These are phyloP conservation scores for Ctenomys sociabilis DNA, from an alignment of 2,113 vertebrate genomes.

Conservation along the genomic window DNA sequence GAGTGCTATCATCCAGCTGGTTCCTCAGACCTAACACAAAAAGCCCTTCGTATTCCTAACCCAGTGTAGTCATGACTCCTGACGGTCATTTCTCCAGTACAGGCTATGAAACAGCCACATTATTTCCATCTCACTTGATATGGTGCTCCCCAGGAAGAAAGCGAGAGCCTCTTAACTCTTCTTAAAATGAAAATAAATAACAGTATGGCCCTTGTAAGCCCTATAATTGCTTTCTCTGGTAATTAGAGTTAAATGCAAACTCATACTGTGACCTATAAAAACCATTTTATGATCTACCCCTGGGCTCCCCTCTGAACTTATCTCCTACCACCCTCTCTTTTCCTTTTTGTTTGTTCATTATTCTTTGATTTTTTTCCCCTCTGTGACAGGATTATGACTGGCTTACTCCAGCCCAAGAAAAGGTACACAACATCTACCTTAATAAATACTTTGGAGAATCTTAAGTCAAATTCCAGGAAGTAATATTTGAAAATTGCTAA, in stretches of 20 bases:
- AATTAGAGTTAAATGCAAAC: slow-evolving; percentile 53
- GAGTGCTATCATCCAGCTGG: neutral
- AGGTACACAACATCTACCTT: neutral
- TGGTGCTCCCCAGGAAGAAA: neutral
- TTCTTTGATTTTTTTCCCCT: neutral
- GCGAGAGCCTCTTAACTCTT: neutral
- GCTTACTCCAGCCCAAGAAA: neutral
- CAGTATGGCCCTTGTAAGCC: neutral
- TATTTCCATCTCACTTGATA: neutral
- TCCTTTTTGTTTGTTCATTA: neutral
- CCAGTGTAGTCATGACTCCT: neutral
- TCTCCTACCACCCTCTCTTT: neutral
- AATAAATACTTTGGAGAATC: neutral
- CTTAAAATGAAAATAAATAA: slow-evolving; percentile 31
- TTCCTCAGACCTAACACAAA: neutral
- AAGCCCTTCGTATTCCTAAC: neutral
- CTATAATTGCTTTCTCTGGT: slow-evolving; percentile 14
- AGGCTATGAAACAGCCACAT: neutral
- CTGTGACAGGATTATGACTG: neutral
- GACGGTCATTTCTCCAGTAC: neutral
- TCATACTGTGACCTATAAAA: neutral
- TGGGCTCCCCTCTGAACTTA: neutral
- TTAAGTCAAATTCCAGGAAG: neutral
- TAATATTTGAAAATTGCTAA: neutral
- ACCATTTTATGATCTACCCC: neutral